Evolutionary conservation across 1,140 invertebrate species (phyloP), one percentile per base, ranked within the genome.

Genomic region (Lepidurus packardi): DNA sequence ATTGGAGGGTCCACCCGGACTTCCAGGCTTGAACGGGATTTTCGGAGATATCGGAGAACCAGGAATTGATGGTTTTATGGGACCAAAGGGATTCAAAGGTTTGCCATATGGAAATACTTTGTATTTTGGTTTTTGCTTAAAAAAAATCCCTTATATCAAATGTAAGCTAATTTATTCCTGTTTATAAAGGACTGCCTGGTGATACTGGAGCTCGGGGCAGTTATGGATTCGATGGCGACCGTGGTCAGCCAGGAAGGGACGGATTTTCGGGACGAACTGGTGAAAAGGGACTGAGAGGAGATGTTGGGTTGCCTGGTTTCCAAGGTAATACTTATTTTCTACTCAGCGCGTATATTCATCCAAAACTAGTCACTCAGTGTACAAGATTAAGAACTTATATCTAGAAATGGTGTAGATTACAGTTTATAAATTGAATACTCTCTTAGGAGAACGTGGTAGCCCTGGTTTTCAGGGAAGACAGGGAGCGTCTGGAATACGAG

Each of bases 121-220:
- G 0, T 47, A 16, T 10, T 11, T 16, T 47, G 45, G 1, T 47
- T 47, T 47, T 10, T 47, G 45, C 16, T 47, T 47, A 7, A 47
- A 34, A 34, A 34, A 34, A 3, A 34, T 34, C 2, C 3, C 34
- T 34, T 34, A 13, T 16, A n/a, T 65, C 53, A 21, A n/a, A n/a
- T 65, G 21, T 65, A 16, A 65, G 7, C 16, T 47, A 7, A 10
- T 1, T 47, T 47, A 10, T 10, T 8, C 10, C 16, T 16, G 1
- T 47, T 6, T 16, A 2, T 7, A 47, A 47, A 65, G 85, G 85
- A 65, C 53, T 80, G 74, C 81, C 81, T 76, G 85, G 84, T 76
- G 80, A 81, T 77, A 45, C 80, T 79, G 84, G 84, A n/a, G 11
- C 73, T 11, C 73, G 42, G 77, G 82, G 82, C 44, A 77, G 43